Evolutionary conservation across 2,888 invertebrate species (phyloP).

Genomic region (Metopia argyrocephala): DNA sequence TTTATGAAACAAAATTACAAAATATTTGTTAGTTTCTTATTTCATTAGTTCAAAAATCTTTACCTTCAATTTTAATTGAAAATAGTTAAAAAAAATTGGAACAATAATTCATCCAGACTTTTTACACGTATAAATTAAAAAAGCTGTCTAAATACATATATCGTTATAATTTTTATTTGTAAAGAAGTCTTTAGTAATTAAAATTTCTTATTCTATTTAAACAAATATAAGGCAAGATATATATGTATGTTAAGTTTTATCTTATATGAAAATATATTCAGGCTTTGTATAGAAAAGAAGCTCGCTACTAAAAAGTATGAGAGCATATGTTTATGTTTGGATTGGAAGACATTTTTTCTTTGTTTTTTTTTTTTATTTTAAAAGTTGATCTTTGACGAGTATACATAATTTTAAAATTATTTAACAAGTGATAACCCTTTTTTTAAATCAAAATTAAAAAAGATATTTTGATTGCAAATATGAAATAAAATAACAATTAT

Average conservation of each 20-base stretch:
- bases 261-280: slow-evolving; percentile 3
- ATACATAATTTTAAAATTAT: too few species aligned
- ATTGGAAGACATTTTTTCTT: slow-evolving; percentile 15
- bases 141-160: not conserved
- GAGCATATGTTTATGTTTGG: not conserved
- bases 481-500: too few species aligned
- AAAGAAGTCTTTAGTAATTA: not conserved
- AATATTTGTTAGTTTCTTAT: slow-evolving; percentile 3
- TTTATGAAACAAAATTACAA: slow-evolving; percentile 24
- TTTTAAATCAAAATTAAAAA: too few species aligned
- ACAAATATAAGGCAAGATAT: slow-evolving; percentile 46
- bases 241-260: slow-evolving; percentile 15
- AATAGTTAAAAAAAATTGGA: not conserved
- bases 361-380: too few species aligned
- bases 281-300: not conserved
- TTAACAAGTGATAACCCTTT: too few species aligned
- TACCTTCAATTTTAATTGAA: too few species aligned
- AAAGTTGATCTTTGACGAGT: too few species aligned
- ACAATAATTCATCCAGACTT: too few species aligned
- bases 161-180: not conserved
- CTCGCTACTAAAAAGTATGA: too few species aligned
- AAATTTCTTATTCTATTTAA: slow-evolving; percentile 30
- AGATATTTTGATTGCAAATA: too few species aligned
- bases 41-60: too few species aligned
- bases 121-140: too few species aligned